A percentile compares a stretch with the other conserved stretches of the same genome.
These are phyloP conservation scores for Edolisoma coerulescens DNA, from an alignment of 2,113 vertebrate species.

Conservation along the genomic window DNA sequence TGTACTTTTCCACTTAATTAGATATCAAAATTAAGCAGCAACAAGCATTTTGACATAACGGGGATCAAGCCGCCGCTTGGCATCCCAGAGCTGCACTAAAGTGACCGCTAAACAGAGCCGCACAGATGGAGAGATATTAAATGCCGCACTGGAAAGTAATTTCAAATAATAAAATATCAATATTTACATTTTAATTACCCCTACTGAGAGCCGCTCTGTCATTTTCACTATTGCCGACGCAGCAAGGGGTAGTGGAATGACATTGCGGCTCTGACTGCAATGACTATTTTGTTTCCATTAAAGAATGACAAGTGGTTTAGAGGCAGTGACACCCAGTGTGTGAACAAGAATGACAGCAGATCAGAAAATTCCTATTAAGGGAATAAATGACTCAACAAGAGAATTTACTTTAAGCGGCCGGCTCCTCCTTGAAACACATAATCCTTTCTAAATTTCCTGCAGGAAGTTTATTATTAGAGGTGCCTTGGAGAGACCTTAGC, in stretches of 20 bases:
- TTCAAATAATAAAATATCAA: constrained; percentile 99
- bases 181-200: constrained; percentile 99
- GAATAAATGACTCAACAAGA: constrained; percentile 79
- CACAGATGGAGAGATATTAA: constrained; percentile 99
- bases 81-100: constrained; percentile 87
- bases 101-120: constrained; percentile 87
- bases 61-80: constrained; percentile 83
- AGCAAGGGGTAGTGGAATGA: constrained; percentile 82
- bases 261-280: constrained; percentile 80
- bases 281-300: constrained; percentile 88
- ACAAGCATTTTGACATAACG: constrained; percentile 85
- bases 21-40: constrained; percentile 93
- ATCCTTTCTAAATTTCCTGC: constrained; percentile 65
- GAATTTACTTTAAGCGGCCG: constrained; percentile 62
- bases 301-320: constrained; percentile 85
- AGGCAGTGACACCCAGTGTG: constrained; percentile 79
- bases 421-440: constrained; percentile 68
- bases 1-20: constrained; percentile 97
- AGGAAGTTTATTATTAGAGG: constrained; percentile 69
- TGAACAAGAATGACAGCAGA: constrained; percentile 80
- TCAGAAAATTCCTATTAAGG: constrained; percentile 84
- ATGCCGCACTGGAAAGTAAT: constrained; percentile 94
- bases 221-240: constrained; percentile 84
- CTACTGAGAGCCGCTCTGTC: constrained; percentile 86
- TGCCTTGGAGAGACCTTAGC: constrained; percentile 55